Percentiles rank a stretch among this genome's conserved stretches.
These are phyloP conservation scores for Tipula vernalis DNA, from an alignment of 2,888 invertebrate genomes.

Conservation along the genomic window DNA sequence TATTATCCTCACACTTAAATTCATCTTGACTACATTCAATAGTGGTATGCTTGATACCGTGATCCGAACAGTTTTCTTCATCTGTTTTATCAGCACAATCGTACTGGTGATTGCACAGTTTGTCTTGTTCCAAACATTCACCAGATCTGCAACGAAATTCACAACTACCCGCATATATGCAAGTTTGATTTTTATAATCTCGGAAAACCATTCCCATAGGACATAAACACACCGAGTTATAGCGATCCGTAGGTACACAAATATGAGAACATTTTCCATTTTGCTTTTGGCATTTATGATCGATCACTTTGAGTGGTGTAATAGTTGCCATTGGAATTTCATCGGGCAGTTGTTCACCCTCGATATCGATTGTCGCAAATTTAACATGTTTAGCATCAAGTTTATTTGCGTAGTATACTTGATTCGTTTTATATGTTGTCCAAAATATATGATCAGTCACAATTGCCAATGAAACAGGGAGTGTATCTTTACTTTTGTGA, in stretches of 20 bases:
- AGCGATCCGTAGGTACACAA: conserved; percentile 44
- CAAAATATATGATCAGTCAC: conserved; percentile 57
- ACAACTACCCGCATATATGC: conserved; percentile 41
- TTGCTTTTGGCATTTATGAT: conserved; percentile 45
- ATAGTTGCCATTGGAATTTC: conserved; percentile 11
- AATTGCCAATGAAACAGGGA: conserved; percentile 45
- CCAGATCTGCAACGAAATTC: conserved; percentile 39
- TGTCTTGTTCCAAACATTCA: conserved; percentile 40
- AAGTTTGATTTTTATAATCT: conserved; percentile 39
- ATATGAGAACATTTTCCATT: conserved; percentile 62
- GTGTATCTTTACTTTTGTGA: conserved; percentile 32
- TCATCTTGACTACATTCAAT: conserved; percentile 34
- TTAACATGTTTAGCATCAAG: conserved; percentile 25
- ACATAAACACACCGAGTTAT: conserved; percentile 43
- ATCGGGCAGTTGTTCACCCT: conserved; percentile 14
- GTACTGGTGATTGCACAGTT: conserved; percentile 43
- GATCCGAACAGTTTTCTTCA: conserved; percentile 35
- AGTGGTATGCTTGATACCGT: conserved; percentile 25
- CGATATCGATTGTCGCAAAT: neutral
- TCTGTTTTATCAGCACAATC: conserved; percentile 47
- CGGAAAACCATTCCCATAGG: conserved; percentile 49
- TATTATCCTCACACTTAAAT: conserved; percentile 42
- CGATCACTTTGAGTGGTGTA: conserved; percentile 15
- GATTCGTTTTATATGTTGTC: conserved; percentile 44
- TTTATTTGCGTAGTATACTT: conserved; percentile 49